phyloP scores from a whole-genome alignment of 2,888 invertebrate species.

The Hypena proboscidalis region DNA sequence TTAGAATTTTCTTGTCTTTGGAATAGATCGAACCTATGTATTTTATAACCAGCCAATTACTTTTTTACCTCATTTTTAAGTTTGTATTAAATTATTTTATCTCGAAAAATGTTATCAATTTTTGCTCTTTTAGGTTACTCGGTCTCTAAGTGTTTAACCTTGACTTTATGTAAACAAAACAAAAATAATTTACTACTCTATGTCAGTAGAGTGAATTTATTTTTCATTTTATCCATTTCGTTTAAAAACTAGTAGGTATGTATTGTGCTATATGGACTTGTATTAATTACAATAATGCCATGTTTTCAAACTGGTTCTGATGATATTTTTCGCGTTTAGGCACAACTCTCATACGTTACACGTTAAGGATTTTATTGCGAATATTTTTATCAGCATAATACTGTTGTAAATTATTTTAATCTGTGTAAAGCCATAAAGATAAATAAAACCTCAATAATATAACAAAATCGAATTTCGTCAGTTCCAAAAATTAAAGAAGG shows the following conservation, averaged over 20 bases:
- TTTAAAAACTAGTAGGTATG: slow-evolving; percentile 12
- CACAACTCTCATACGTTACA: slow-evolving; percentile 32
- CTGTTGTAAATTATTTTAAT: slow-evolving; percentile 20
- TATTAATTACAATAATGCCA: slow-evolving; percentile 15
- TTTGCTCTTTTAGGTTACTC: slow-evolving; percentile 6
- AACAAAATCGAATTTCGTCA: too few species aligned
- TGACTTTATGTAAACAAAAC: slow-evolving; percentile 38
- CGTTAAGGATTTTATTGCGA: slow-evolving; percentile 42
- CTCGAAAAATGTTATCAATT: not conserved
- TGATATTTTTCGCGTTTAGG: slow-evolving; percentile 22
- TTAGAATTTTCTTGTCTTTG: too few species aligned
- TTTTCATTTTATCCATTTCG: slow-evolving; percentile 8
- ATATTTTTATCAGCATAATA: not conserved
- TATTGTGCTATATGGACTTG: slow-evolving; percentile 5
- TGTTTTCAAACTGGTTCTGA: slow-evolving; percentile 18
- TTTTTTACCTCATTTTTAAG: slow-evolving; percentile 4
- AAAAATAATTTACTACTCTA: slow-evolving; percentile 23
- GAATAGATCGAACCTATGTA: too few species aligned
- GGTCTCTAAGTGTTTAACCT: too few species aligned
- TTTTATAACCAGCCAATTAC: not conserved
- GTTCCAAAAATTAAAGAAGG: slow-evolving; percentile 24
- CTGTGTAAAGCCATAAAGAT: too few species aligned
- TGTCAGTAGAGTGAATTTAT: slow-evolving; percentile 7
- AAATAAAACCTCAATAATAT: too few species aligned
- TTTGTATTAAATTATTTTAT: not conserved